phyloP scores from a whole-genome alignment of 2,797 vertebrate genomes.

The Coracias cyanogaster region DNA sequence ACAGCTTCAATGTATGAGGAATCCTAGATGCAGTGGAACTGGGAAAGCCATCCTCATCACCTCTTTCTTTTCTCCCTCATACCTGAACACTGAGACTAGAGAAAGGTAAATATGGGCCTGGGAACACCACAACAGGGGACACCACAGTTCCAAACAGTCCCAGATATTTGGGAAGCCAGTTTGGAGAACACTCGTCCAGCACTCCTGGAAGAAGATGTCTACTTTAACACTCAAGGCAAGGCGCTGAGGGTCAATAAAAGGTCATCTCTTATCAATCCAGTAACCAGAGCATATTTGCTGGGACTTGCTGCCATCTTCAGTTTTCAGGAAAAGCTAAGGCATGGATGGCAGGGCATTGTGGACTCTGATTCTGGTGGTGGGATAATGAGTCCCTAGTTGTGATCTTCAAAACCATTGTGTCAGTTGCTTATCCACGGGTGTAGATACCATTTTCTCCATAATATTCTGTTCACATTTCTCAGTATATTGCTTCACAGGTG shows the following conservation, averaged over 20 bases:
- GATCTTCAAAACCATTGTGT: background rate
- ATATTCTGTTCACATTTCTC: background rate
- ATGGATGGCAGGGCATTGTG: background rate
- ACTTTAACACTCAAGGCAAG: background rate
- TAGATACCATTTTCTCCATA: background rate
- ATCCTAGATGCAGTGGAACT: background rate
- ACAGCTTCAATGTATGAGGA: background rate
- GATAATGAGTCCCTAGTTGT: background rate
- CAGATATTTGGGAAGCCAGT: background rate
- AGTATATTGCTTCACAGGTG: background rate
- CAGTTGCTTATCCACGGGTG: rapidly evolving
- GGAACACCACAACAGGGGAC: background rate
- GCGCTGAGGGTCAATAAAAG: background rate
- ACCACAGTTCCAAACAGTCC: background rate
- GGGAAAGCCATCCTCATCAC: background rate
- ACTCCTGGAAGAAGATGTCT: background rate
- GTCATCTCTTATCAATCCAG: background rate
- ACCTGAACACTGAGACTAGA: background rate
- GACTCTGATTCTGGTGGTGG: background rate
- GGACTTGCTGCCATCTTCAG: slow-evolving; percentile 57
- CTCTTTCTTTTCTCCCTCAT: background rate
- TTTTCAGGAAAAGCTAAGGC: slow-evolving; percentile 19
- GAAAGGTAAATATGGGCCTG: background rate
- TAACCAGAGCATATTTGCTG: background rate
- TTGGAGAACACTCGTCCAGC: background rate